These are phyloP conservation scores for Sinocyclocheilus grahami DNA, from an alignment of 2,113 vertebrate genomes.

Conservation along the genomic window DNA sequence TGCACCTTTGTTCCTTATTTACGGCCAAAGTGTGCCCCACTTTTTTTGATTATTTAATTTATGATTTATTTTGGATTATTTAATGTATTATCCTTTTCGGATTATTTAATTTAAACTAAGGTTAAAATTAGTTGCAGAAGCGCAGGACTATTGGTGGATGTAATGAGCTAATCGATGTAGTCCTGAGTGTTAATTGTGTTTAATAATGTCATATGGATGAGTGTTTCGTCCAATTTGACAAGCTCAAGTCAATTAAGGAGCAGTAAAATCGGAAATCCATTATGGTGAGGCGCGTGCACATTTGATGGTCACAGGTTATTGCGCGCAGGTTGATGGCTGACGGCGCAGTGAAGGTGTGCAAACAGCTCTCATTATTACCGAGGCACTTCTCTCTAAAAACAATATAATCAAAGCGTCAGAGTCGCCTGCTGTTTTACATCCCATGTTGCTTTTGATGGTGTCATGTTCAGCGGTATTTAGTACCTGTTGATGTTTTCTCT, in stretches of 20 bases:
- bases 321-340: slow-evolving; percentile 2
- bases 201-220: slow-evolving; percentile 47
- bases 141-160: background rate
- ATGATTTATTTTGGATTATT: background rate
- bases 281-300: slow-evolving; percentile 8
- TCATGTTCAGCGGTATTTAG: slow-evolving; percentile 53
- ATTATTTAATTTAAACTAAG: background rate
- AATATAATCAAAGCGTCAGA: slow-evolving; percentile 43
- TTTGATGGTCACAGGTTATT: slow-evolving; percentile 40
- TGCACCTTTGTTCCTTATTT: too few species aligned
- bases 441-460: slow-evolving; percentile 55
- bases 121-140: background rate
- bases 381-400: slow-evolving; percentile 44
- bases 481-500: slow-evolving; percentile 61
- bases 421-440: slow-evolving; percentile 50
- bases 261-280: slow-evolving; percentile 38
- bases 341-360: background rate
- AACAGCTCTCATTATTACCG: slow-evolving; percentile 16
- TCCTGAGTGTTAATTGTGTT: slow-evolving; percentile 40
- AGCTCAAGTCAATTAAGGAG: slow-evolving; percentile 40
- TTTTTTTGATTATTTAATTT: background rate
- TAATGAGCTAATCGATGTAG: slow-evolving; percentile 30
- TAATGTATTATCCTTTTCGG: background rate
- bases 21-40: too few species aligned
- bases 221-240: slow-evolving; percentile 40